phyloP scores from a whole-genome alignment of 1,140 invertebrate species.

The Bombus haemorrhoidalis region DNA sequence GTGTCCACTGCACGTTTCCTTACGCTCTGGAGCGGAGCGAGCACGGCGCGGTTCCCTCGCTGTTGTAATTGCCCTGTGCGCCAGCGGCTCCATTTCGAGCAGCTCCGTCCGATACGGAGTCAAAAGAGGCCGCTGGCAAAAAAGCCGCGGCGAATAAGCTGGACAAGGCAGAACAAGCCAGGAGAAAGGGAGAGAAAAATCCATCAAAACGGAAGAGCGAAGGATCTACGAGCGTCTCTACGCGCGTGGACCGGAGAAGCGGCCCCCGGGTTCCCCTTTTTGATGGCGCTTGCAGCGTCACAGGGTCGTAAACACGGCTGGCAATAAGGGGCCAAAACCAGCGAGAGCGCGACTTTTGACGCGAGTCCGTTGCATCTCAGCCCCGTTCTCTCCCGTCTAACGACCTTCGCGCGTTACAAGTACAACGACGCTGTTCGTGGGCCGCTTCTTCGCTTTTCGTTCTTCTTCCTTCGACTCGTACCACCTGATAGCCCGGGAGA shows the following conservation, averaged over 20 bases:
- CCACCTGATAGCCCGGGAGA: constrained; percentile 39
- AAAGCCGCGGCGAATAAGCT: constrained; percentile 19
- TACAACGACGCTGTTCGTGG: not conserved
- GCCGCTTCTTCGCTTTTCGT: constrained; percentile 28
- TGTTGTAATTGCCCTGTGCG: constrained; percentile 25
- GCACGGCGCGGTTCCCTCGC: not conserved
- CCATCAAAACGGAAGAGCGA: constrained; percentile 2
- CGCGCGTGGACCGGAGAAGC: constrained; percentile 5
- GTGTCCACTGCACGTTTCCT: constrained; percentile 4
- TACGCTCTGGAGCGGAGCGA: not conserved
- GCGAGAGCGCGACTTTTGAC: constrained; percentile 48
- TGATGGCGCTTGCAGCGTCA: constrained; percentile 74
- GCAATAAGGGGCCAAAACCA: constrained; percentile 67
- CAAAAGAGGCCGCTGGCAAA: constrained; percentile 29
- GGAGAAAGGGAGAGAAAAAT: constrained; percentile 4
- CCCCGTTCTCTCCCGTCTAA: constrained; percentile 46
- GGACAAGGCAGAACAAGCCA: not conserved
- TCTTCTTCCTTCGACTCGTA: not conserved
- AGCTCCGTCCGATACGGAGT: constrained; percentile 6
- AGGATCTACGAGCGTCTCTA: constrained; percentile 52
- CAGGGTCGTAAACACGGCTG: constrained; percentile 72
- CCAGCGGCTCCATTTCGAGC: constrained; percentile 24
- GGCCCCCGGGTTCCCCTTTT: constrained; percentile 56
- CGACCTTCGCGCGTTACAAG: constrained; percentile 44
- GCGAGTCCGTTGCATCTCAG: constrained; percentile 14